These are phyloP conservation scores for Keiferia lycopersicella DNA, from an alignment of 2,888 invertebrate species.

Conservation along the genomic window DNA sequence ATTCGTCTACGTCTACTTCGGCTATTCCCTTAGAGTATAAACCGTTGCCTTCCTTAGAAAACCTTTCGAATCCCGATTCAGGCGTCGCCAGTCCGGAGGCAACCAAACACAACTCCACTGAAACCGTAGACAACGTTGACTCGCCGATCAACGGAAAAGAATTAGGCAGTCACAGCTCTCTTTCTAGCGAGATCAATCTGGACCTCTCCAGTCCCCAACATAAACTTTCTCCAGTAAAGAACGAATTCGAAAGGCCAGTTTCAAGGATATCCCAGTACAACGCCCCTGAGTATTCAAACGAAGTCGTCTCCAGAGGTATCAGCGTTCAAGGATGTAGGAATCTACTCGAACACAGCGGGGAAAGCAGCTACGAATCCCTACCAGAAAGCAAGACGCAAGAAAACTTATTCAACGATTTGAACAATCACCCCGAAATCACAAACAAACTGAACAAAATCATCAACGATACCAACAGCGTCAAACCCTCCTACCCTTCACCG, in stretches of 20 bases:
- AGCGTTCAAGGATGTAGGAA: conserved; percentile 66
- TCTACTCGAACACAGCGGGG: conserved; percentile 64
- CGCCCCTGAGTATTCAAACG: conserved; percentile 67
- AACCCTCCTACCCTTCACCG: conserved; percentile 54
- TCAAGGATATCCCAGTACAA: conserved; percentile 55
- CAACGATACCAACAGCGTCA: conserved; percentile 48
- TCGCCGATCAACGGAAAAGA: conserved; percentile 71
- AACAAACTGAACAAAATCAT: conserved; percentile 58
- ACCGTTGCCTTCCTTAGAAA: conserved; percentile 65
- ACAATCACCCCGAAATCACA: conserved; percentile 49
- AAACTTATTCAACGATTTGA: conserved; percentile 47
- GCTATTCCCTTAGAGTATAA: conserved; percentile 67
- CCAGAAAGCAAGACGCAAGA: conserved; percentile 52
- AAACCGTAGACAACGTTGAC: conserved; percentile 74
- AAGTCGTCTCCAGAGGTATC: conserved; percentile 68
- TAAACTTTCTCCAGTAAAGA: conserved; percentile 60
- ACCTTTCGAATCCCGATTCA: conserved; percentile 75
- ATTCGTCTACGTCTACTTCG: conserved; percentile 59
- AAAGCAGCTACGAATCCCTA: conserved; percentile 62
- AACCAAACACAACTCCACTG: conserved; percentile 80
- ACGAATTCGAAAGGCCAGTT: conserved; percentile 65
- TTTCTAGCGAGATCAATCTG: conserved; percentile 81
- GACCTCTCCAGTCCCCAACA: conserved; percentile 78
- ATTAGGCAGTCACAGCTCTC: conserved; percentile 69
- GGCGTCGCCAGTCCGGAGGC: conserved; percentile 81